Evolutionary conservation across 2,888 invertebrate genomes (phyloP).

Genomic region (Hirudinaria manillensis): DNA sequence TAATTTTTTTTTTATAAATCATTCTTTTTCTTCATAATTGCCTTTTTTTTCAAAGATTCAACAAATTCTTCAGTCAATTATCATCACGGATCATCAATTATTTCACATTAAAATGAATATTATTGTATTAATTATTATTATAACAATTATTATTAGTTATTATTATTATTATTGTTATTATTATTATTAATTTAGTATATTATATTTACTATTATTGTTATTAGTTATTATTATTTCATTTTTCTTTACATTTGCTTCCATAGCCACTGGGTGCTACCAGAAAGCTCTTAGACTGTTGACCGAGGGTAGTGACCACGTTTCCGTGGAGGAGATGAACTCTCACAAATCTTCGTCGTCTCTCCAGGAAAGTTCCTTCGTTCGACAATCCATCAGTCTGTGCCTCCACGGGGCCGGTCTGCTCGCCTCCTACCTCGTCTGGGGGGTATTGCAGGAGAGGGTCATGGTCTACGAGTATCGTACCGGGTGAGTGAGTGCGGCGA

Average conservation of each 20-base stretch:
- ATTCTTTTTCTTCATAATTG: no score
- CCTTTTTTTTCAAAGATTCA: no score
- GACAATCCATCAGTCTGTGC: constrained; percentile 55
- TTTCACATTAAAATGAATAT: no score
- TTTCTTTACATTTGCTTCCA: constrained; percentile 25
- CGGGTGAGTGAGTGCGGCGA: constrained; percentile 21
- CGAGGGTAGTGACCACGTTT: constrained; percentile 28
- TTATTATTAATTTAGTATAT: no score
- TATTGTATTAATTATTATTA: no score
- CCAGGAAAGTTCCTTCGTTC: constrained; percentile 22
- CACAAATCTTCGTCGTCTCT: not conserved
- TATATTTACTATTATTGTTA: not conserved
- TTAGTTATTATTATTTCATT: constrained; percentile 15
- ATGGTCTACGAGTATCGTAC: constrained; percentile 67
- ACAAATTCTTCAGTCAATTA: no score
- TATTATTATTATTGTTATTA: no score
- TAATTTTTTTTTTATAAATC: no score
- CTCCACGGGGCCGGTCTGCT: constrained; percentile 84
- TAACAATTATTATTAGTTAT: no score
- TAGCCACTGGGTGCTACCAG: constrained; percentile 46
- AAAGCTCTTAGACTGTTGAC: constrained; percentile 46
- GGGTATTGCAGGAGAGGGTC: constrained; percentile 91
- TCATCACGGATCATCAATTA: no score
- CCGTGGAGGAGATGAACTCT: constrained; percentile 19
- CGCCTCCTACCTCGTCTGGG: constrained; percentile 87